Evolutionary conservation across 2,113 vertebrate species (phyloP), one percentile per base, ranked within the genome.

Genomic region (Neogobius melanostomus): DNA sequence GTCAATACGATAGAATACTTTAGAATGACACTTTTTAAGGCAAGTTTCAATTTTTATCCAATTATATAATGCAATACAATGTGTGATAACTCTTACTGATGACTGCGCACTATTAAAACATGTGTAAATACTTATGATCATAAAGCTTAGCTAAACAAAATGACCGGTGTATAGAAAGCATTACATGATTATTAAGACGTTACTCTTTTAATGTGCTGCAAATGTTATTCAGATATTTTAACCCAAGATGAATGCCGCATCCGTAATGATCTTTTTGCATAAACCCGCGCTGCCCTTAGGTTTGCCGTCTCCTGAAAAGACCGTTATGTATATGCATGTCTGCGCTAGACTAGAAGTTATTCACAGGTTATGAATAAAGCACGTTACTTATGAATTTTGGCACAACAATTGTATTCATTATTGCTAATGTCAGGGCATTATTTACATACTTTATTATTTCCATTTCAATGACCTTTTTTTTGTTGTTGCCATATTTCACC

Each of bases 331-430:
- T 86, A 89, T 91, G 87, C 78, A 88, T 89, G 85, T 88, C 84
- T 64, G 49, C 49, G 53, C 73, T 71, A 74, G 65, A 72, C 64
- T 74, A 60, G 71, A 86, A 88, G 84, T 80, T 45, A 85, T 86
- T 86, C 36, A 66, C 86, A 69, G 77, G 87, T 90, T 90, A 81
- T 89, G 80, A 90, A 90, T 90, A 81, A 88, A 87, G 66, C 74
- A 71, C 80, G 79, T 36, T 85, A 82, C 82, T 84, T 85, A 85
- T 82, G 75, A 85, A 90, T 85, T 36, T 72, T 76, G 60, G 81
- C 72, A 88, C 85, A 80, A 76, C 14, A 89, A 89, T 88, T 90
- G 81, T 74, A 91, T 90, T 87, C 80, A 90, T 91, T 83, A 90
- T 85, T 84, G 85, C 82, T 80, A 51, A 90, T 87, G 82, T 89